Evolutionary conservation across 2,888 invertebrate genomes (phyloP).

Genomic region (Cephus nigrinus): DNA sequence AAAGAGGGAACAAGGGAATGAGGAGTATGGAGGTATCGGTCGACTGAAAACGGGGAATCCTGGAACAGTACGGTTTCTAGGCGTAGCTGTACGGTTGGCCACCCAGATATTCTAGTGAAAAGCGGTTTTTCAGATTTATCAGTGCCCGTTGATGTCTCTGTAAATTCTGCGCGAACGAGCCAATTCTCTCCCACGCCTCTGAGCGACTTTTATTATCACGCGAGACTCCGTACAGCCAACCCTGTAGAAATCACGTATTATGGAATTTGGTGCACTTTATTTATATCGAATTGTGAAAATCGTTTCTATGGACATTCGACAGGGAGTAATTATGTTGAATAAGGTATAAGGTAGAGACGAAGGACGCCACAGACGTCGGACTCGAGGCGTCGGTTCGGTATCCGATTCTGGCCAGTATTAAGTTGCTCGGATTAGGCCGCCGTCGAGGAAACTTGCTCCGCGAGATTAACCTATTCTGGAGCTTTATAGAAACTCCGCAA

Average conservation of each 20-base stretch:
- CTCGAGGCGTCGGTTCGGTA: conserved; percentile 24
- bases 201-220: background rate
- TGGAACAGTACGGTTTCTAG: background rate
- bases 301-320: background rate
- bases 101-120: background rate
- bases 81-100: background rate
- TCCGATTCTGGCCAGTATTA: conserved; percentile 43
- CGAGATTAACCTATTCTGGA: conserved; percentile 57
- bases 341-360: background rate
- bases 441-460: conserved; percentile 36
- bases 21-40: background rate
- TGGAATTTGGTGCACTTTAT: background rate
- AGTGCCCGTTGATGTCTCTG: background rate
- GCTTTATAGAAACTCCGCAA: conserved; percentile 50
- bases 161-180: background rate
- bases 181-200: background rate
- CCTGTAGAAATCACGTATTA: background rate
- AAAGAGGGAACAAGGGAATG: conserved; percentile 3
- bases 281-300: no score
- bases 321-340: background rate
- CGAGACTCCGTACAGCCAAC: background rate
- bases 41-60: background rate
- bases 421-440: conserved; percentile 51
- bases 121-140: background rate
- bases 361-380: conserved; percentile 9